Base-by-base conservation (phyloP, 1,140 invertebrate species). In the Drosophila rufa region DNA sequence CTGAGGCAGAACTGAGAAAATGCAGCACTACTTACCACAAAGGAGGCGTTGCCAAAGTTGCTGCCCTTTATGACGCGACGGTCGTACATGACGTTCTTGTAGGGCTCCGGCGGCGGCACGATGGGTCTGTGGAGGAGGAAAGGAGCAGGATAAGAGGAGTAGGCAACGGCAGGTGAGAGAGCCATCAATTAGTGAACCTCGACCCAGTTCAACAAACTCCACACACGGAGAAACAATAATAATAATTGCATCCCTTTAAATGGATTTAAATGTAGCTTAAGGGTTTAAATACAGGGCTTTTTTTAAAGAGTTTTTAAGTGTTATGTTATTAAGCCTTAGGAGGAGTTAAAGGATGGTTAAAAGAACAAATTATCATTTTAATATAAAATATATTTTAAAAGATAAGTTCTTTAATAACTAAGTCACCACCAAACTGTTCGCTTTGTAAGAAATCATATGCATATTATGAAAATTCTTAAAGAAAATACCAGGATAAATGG, bases 41-140 rank as follows among this genome's bases (percentile, higher is more conserved):
- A 61, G 17, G 91, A 67, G 57, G 87, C 17, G 15, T 60, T 74
- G 27, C 86, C 93, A 92, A 95, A 96, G 47, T 96, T 97, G 91
- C 95, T 97, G 73, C 97, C 97, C 78, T 97, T 94, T 69, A 96
- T 95, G 67, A 98, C 95, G 70, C 97, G 94, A 84, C 95, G 95
- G 92, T 98, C 97, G 93, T 96, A 97, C 97, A 98, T 98, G 80
- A 98, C 95, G 94, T 98, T 97, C 67, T 95, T 94, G 92, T 95
- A 96, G 12, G 94, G 94, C 91, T 94, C 82, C 25, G 81, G 75
- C 46, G 91, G 91, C 47, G 80, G 85, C 57, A 82, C 66, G 25
- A 89, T 67, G 73, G 90, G 82, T 68, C 91, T 92, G 75, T 36
- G 51, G 7, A 36, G 50, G 17, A 33, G 33, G 51, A 14, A 15